phyloP scores from a whole-genome alignment of 2,113 vertebrate species.

The Macquaria australasica region DNA sequence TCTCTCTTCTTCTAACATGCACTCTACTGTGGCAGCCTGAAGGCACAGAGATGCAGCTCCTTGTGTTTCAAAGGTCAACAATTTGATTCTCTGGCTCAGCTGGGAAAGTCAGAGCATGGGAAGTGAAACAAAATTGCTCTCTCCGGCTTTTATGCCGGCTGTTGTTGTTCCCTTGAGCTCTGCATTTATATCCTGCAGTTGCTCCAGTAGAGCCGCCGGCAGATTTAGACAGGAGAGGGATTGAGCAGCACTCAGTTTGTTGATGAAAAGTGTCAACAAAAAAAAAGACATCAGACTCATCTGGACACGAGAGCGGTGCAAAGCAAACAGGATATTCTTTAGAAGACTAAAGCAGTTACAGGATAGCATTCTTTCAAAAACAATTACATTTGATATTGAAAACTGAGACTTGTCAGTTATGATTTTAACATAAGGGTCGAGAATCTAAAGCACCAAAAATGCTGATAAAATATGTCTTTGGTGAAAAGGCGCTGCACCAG shows the following conservation, averaged over 20 bases:
- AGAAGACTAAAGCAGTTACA: neutral
- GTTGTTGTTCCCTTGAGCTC: constrained; percentile 8
- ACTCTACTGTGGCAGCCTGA: constrained; percentile 10
- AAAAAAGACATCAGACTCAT: neutral
- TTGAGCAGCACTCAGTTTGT: neutral
- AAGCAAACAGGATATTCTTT: neutral
- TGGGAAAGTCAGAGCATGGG: neutral
- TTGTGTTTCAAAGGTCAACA: constrained; percentile 46
- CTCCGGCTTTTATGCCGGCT: constrained; percentile 2
- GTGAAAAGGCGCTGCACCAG: neutral
- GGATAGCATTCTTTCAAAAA: neutral
- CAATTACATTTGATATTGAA: too few species aligned
- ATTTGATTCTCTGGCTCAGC: constrained; percentile 11
- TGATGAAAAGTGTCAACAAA: neutral
- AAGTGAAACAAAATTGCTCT: constrained; percentile 3
- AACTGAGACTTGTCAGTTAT: neutral
- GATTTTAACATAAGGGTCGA: neutral
- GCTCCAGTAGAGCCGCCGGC: neutral
- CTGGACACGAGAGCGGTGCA: neutral
- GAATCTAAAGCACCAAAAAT: neutral
- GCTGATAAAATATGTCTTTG: neutral
- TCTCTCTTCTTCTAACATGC: neutral
- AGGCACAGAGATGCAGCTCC: constrained; percentile 30
- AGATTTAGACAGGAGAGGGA: neutral
- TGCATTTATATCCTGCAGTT: neutral